These are phyloP conservation scores for Diorhabda sublineata DNA, from an alignment of 1,140 invertebrate species.

Conservation along the genomic window DNA sequence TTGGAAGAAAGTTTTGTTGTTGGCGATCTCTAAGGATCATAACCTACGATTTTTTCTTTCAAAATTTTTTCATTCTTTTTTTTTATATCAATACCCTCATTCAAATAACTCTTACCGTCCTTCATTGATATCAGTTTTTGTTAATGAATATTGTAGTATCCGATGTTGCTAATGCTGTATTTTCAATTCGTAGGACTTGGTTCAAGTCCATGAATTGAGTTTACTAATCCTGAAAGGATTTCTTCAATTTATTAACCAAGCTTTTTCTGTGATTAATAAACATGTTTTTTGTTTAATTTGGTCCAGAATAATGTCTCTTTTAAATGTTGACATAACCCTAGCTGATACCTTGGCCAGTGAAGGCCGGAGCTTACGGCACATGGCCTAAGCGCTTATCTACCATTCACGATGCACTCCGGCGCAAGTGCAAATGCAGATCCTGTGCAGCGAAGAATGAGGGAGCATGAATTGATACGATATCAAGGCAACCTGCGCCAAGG, in stretches of 20 bases:
- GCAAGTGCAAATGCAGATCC: no score
- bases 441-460: no score
- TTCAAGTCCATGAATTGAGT: not conserved
- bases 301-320: constrained; percentile 3
- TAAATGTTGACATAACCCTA: not conserved
- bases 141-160: constrained; percentile 6
- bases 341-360: not conserved
- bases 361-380: constrained; percentile 15
- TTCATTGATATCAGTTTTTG: constrained; percentile 7
- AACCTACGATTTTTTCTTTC: constrained; percentile 5
- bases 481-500: no score
- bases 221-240: no score
- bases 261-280: not conserved
- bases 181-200: not conserved
- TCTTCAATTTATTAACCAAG: no score
- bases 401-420: no score
- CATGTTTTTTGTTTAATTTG: not conserved
- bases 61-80: constrained; percentile 2
- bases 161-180: constrained; percentile 9
- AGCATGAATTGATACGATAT: no score
- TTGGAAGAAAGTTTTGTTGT: constrained; percentile 4
- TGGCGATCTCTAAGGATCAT: constrained; percentile 13
- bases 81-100: constrained; percentile 7
- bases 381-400: no score
- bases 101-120: constrained; percentile 13